Conservation (phyloP, 2,797 vertebrate species). For the Crenichthys baileyi region DNA sequence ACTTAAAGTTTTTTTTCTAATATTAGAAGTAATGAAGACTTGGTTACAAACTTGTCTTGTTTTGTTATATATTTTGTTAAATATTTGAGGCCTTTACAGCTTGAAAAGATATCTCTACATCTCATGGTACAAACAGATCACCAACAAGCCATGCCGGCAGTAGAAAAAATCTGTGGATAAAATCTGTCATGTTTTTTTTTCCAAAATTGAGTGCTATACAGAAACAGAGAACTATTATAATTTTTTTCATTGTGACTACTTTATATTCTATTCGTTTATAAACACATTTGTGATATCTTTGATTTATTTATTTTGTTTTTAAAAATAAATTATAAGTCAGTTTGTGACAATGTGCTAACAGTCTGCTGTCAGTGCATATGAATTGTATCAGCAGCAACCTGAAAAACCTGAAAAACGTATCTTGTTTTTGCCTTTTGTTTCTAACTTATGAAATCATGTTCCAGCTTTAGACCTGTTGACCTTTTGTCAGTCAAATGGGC, state of each 20-base stretch:
- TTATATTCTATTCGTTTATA: not conserved
- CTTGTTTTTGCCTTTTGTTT: not conserved
- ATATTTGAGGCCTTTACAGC: conserved; percentile 1
- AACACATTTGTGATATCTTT: not conserved
- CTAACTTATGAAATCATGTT: not conserved
- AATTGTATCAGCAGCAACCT: not conserved
- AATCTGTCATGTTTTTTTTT: not conserved
- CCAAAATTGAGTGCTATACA: not conserved
- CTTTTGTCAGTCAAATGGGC: not conserved
- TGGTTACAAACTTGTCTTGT: not conserved
- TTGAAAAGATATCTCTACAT: conserved; percentile 14
- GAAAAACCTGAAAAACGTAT: not conserved
- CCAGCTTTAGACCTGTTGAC: not conserved
- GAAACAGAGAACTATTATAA: not conserved
- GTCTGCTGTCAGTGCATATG: not conserved
- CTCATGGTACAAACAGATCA: conserved; percentile 13
- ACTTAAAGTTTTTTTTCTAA: not conserved
- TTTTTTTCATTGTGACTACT: not conserved
- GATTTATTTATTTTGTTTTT: not conserved
- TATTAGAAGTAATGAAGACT: not conserved
- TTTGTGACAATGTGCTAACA: not conserved
- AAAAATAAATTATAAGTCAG: not conserved
- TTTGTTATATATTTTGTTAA: conserved; percentile 3
- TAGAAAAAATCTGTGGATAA: not conserved
- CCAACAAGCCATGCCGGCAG: not conserved